These are phyloP conservation scores for Drosophila sp. DNA, from an alignment of 1,140 invertebrate species.

Conservation along the genomic window DNA sequence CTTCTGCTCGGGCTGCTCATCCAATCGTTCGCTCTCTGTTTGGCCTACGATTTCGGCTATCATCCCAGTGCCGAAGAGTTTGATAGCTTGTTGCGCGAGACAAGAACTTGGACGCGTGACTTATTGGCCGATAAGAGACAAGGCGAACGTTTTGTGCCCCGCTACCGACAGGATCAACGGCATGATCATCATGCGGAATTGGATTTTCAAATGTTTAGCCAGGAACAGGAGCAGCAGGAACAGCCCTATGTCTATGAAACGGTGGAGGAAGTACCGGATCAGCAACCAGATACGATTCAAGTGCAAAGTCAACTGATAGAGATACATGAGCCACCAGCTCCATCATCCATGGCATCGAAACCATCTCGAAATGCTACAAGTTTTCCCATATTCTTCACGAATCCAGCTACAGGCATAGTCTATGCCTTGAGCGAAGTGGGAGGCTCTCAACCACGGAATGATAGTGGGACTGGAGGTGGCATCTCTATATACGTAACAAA, in stretches of 20 bases:
- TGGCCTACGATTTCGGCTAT: constrained; percentile 70
- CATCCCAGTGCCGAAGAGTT: constrained; percentile 81
- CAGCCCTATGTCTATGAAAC: constrained; percentile 49
- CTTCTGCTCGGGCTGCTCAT: constrained; percentile 38
- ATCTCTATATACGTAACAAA: constrained; percentile 79
- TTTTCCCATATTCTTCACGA: constrained; percentile 78
- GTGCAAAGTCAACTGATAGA: constrained; percentile 59
- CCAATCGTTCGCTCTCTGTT: constrained; percentile 28
- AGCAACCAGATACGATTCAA: constrained; percentile 31
- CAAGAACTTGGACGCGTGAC: constrained; percentile 67
- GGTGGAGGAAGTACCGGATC: constrained; percentile 28
- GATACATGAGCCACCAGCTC: constrained; percentile 27
- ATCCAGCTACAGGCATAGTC: constrained; percentile 74
- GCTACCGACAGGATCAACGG: constrained; percentile 33
- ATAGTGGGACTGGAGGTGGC: constrained; percentile 7
- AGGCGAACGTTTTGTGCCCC: constrained; percentile 48
- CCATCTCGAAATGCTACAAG: background rate
- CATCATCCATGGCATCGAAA: background rate
- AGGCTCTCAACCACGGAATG: background rate
- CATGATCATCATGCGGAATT: constrained; percentile 38
- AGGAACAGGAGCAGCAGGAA: constrained; percentile 28
- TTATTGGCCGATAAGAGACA: constrained; percentile 45
- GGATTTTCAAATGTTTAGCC: constrained; percentile 56
- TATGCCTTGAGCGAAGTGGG: constrained; percentile 78
- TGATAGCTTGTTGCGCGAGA: constrained; percentile 66